Evolutionary conservation across 2,888 invertebrate species (phyloP).

Genomic region (Andrena flavipes): DNA sequence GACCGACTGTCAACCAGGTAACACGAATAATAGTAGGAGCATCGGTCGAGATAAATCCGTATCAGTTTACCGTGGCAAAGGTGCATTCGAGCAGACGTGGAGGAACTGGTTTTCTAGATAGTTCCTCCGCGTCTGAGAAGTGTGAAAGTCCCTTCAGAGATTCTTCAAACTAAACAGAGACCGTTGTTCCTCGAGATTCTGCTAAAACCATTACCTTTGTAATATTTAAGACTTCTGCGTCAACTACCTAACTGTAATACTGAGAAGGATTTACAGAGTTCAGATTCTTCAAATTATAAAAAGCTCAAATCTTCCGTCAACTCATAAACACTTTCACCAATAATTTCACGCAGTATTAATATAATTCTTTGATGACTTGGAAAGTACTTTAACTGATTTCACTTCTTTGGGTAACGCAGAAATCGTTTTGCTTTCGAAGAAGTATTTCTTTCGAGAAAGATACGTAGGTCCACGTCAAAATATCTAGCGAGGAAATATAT

Average conservation of each 20-base stretch:
- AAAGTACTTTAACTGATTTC: too few relatives aligned
- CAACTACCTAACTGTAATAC: neutral
- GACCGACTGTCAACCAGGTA: conserved; percentile 52
- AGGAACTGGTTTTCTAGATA: conserved; percentile 44
- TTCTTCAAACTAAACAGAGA: conserved; percentile 11
- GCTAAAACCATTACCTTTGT: neutral
- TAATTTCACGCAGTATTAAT: too few relatives aligned
- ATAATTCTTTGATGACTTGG: too few relatives aligned
- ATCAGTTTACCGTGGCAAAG: conserved; percentile 49
- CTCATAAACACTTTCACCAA: too few relatives aligned
- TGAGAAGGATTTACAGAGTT: too few relatives aligned
- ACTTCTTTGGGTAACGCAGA: too few relatives aligned
- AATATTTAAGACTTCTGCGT: neutral
- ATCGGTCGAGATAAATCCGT: conserved; percentile 58
- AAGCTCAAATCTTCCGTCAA: too few relatives aligned
- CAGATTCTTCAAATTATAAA: too few relatives aligned
- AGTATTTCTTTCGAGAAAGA: too few relatives aligned
- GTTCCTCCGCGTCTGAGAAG: neutral
- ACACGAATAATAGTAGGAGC: conserved; percentile 55
- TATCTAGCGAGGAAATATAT: too few relatives aligned
- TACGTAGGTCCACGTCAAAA: too few relatives aligned
- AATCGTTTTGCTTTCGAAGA: too few relatives aligned
- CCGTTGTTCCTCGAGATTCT: conserved; percentile 18
- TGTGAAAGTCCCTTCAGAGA: conserved; percentile 11
- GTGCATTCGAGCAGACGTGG: conserved; percentile 18